These are phyloP conservation scores for Mesoligia furuncula DNA, from an alignment of 2,888 invertebrate species.

Conservation along the genomic window DNA sequence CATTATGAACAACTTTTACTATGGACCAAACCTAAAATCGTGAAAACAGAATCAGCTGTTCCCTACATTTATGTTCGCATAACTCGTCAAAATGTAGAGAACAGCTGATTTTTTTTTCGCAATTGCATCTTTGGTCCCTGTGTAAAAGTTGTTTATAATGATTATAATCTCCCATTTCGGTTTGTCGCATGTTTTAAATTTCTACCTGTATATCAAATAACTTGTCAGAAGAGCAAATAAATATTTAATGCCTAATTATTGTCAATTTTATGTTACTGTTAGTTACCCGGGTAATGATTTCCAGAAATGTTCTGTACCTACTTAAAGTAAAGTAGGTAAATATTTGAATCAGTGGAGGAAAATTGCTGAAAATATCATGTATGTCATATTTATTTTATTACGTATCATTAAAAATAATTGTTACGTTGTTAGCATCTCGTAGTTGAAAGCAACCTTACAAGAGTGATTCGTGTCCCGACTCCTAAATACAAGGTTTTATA, in stretches of 20 bases:
- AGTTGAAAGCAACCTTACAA: neutral
- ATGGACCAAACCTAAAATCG: no score
- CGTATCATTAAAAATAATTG: neutral
- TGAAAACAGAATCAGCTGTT: no score
- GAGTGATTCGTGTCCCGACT: neutral
- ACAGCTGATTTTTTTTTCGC: no score
- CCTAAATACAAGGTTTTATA: neutral
- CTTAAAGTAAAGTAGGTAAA: no score
- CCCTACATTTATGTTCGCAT: no score
- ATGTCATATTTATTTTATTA: neutral
- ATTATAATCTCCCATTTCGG: no score
- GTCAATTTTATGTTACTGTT: neutral
- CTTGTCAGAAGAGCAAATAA: neutral
- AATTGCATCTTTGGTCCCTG: no score
- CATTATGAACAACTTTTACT: no score
- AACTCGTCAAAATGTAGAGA: no score
- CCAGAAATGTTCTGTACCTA: neutral
- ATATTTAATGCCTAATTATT: neutral
- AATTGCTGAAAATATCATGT: neutral
- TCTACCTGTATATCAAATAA: neutral
- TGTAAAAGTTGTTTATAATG: no score
- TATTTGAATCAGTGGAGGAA: neutral
- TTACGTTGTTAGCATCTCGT: neutral
- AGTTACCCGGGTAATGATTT: neutral
- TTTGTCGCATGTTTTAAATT: no score